Evolutionary conservation across 2,888 invertebrate species (phyloP), one percentile per base, ranked within the genome.

Genomic region (Napeogenes sylphis): DNA sequence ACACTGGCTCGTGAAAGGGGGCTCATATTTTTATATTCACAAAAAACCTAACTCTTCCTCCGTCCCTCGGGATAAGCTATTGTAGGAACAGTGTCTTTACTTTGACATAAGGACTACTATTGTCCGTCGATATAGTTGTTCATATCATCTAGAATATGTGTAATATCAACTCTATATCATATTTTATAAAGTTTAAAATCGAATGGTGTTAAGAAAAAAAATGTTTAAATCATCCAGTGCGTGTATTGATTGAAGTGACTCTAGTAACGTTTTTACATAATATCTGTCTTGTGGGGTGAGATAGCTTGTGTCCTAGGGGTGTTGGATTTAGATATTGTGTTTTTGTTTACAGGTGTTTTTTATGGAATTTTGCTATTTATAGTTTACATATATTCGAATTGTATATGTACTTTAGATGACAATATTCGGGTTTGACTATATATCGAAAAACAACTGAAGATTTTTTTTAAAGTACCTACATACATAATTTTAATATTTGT

Each of bases 11-110:
- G 87, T 89, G 88, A 87, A 89, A 87, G 85, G 88, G 90, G 90
- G 88, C 87, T 87, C 89, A 85, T 87, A 88, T 90, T 90, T 90
- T 90, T 82, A 88, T 88, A 89, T 89, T 89, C 89, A 87, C 84
- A 86, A 89, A 73, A 87, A 69, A 86, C 85, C 82, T 82, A 88
- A 89, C 89, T 87, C 88, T 89, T 88, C 85, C 81, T 71, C 77
- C 71, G 76, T 76, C 85, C 85, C 82, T 82, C 72, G 67, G 70
- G 69, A 67, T 55, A 69, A 68, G 62, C 73, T 59, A 79, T 75
- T 81, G 70, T 78, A 63, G 66, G 63, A 61, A 61, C 69, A 59
- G 71, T 73, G 78, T 69, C 83, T 74, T 63, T 64, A 68, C 82
- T 66, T 77, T 68, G 77, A 68, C 70, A 75, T 82, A 86, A 78